These are phyloP conservation scores for Corythornis madagascariensis DNA, from an alignment of 2,113 vertebrate genomes.

Conservation along the genomic window DNA sequence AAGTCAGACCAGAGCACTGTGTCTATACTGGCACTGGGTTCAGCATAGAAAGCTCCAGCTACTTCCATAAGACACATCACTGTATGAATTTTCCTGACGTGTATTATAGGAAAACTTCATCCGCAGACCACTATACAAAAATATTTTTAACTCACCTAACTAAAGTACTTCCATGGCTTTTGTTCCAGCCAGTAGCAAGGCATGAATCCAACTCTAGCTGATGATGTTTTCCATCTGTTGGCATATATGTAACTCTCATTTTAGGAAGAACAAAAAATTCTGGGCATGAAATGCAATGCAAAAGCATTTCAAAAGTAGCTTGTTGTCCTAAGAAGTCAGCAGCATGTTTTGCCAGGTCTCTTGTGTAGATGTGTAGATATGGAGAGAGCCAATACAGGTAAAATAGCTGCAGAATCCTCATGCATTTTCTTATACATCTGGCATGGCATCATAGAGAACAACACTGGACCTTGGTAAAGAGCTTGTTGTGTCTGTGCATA, in stretches of 20 bases:
- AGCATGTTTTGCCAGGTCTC: not conserved
- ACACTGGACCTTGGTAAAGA: not conserved
- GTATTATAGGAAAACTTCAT: not conserved
- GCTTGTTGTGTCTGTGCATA: not conserved
- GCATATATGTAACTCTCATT: not conserved
- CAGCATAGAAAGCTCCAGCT: not conserved
- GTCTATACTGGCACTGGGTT: not conserved
- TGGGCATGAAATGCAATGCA: not conserved
- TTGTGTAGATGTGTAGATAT: not conserved
- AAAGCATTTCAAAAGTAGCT: not conserved
- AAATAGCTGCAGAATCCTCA: not conserved
- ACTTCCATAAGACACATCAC: not conserved
- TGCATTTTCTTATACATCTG: not conserved
- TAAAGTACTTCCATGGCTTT: not conserved
- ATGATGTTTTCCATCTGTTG: constrained; percentile 52
- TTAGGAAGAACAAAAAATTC: not conserved
- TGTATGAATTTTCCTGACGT: not conserved
- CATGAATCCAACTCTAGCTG: not conserved
- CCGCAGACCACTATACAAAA: not conserved
- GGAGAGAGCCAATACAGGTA: not conserved
- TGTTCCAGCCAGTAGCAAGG: constrained; percentile 43
- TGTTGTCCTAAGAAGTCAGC: not conserved
- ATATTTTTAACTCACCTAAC: not conserved
- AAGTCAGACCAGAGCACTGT: not conserved
- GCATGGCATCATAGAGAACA: too few species aligned